A percentile compares a stretch with the other conserved stretches of the same genome.
phyloP scores from a whole-genome alignment of 2,888 invertebrate genomes.

The Apantesis nais region DNA sequence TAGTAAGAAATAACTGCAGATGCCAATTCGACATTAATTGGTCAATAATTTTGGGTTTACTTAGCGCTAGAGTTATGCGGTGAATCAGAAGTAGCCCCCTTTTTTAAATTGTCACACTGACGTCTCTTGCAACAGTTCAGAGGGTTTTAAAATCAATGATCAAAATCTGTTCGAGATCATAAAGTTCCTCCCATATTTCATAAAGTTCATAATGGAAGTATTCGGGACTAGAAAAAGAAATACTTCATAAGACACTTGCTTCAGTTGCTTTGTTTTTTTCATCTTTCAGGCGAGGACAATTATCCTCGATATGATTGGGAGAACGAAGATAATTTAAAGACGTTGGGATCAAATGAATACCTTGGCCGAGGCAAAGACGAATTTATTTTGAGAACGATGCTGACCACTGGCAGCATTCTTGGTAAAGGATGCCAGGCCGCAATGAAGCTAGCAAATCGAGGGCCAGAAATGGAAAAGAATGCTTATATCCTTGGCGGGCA shows the following conservation, averaged over 20 bases:
- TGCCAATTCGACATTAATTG: too few species aligned
- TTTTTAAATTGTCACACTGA: too few species aligned
- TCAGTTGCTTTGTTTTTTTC: background rate
- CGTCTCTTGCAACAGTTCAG: background rate
- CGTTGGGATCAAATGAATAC: slow-evolving; percentile 71
- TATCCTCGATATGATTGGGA: slow-evolving; percentile 69
- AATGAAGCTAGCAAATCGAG: slow-evolving; percentile 70
- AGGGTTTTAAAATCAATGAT: background rate
- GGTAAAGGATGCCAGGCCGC: slow-evolving; percentile 79
- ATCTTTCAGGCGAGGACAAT: slow-evolving; percentile 55
- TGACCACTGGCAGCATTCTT: slow-evolving; percentile 74
- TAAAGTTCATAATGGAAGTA: background rate
- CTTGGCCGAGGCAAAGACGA: slow-evolving; percentile 76
- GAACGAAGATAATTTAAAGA: slow-evolving; percentile 68
- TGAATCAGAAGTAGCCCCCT: too few species aligned
- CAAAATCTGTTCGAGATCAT: too few species aligned
- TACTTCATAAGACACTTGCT: background rate
- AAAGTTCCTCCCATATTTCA: too few species aligned
- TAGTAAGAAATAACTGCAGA: too few species aligned
- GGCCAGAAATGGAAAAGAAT: slow-evolving; percentile 63
- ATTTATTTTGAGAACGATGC: slow-evolving; percentile 74
- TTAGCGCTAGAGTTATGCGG: too few species aligned
- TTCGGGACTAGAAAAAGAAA: background rate
- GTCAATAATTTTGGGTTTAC: too few species aligned
- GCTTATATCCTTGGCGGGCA: slow-evolving; percentile 77